These are phyloP conservation scores for Pempheris klunzingeri DNA, from an alignment of 2,797 vertebrate genomes.

Conservation along the genomic window DNA sequence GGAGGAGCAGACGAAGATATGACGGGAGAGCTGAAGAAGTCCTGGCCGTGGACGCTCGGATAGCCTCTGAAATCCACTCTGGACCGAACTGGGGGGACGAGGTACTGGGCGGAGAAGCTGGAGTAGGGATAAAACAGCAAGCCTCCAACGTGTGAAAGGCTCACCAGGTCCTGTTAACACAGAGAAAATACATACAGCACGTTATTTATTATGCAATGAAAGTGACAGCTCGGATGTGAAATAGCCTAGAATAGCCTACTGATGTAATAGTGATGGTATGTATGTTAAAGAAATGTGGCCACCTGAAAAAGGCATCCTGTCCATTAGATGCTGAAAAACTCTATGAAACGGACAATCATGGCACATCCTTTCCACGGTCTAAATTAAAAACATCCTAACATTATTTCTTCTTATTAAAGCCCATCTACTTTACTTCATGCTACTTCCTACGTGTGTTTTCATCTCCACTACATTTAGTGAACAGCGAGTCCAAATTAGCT, in stretches of 20 bases:
- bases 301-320: no score
- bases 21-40: constrained; percentile 79
- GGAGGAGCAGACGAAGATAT: constrained; percentile 53
- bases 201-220: neutral
- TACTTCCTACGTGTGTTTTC: no score
- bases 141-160: constrained; percentile 88
- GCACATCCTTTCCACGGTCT: no score
- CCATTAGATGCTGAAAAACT: no score
- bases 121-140: constrained; percentile 91
- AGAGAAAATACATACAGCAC: neutral
- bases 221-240: neutral
- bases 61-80: constrained; percentile 87
- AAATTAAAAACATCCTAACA: no score
- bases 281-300: neutral
- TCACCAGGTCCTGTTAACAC: constrained; percentile 87
- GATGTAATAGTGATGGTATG: neutral
- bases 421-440: neutral
- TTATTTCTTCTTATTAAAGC: no score
- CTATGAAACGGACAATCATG: no score
- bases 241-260: no score
- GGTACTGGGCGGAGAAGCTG: constrained; percentile 82
- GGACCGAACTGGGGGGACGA: constrained; percentile 77
- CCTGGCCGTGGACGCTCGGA: constrained; percentile 81
- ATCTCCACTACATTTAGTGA: neutral
- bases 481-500: no score